Base-by-base conservation (phyloP, 2,888 invertebrate species). In the Cantharis nigra region DNA sequence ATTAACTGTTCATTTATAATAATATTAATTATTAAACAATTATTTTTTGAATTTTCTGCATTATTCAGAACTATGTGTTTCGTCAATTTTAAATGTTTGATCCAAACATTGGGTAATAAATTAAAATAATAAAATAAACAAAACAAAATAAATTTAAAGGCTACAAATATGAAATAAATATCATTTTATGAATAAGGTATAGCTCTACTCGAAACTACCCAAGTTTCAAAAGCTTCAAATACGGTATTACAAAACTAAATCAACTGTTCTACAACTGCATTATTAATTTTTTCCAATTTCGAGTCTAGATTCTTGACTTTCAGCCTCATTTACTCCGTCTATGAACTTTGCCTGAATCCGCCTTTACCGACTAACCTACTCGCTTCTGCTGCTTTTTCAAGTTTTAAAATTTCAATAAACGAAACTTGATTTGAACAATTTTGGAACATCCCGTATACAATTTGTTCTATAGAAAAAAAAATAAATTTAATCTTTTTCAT, bases 211-310 rank as follows among this genome's bases (percentile, higher is more conserved):
- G 74, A 80, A 78, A 80, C 77, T 77, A 70, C 69, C 49, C 49
- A 75, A 69, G 78, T 78, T 75, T 75, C 78, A 74, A 78, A 81
- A 81, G 81, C 81, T 80, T 80, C 81, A 81, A 79, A 71, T 78
- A 78, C 77, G 80, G 80, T 80, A 74, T 80, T 78, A 81, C 77
- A 80, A 75, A 75, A 80, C n/a, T 49, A 49, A 49, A 49, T 49
- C 49, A 28, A 74, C 65, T 70, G 49, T 49, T 49, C 49, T 49
- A 16, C n/a, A n/a, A 33, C 49, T n/a, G 49, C 49, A 49, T 49
- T 49, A 49, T 49, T 49, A 49, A 49, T 49, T 49, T 49, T 49
- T 49, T 49, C 49, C 49, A 49, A 49, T 4, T 49, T 49, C 49
- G 49, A 49, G 1, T 16, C 1, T 16, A 16, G 16, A 16, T 16